Evolutionary conservation across 2,113 vertebrate species (phyloP), one percentile per base, ranked within the genome.

Genomic region (Oncorhynchus nerka): DNA sequence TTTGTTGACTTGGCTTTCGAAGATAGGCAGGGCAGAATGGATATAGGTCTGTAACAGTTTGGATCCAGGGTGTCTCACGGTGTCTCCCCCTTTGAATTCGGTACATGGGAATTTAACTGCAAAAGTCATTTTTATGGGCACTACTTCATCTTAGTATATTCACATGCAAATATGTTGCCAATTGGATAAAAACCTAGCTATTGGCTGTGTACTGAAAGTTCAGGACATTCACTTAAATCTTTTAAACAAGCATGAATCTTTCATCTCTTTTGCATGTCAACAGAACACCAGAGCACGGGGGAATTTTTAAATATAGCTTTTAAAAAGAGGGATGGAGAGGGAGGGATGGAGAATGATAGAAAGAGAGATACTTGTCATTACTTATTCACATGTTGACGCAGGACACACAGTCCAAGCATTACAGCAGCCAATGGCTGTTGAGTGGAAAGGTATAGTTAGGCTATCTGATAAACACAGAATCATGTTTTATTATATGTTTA

Each of bases 211-310:
- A 85, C 80, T 24, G 74, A 88, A 86, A 34, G 88, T 92, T 91
- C 87, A 91, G 88, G 90, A 92, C 90, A 91, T 92, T 79, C 88
- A 75, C 88, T 91, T 93, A 70, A 91, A 93, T 93, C 84, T 94
- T 94, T 93, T 75, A 93, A 89, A 86, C 76, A 80, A 77, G 24
- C 83, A 93, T 94, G 79, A 88, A 94, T 92, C 57, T 93, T 93
- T 93, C 75, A 93, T 92, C 68, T 81, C 78, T 83, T 88, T 76
- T 85, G 85, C 83, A 86, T 78, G 75, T 90, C 90, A 90, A 87
- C 87, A 90, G 87, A 86, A 91, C 90, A 55, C 51, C 51, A 55
- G 39, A 45, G 12, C 51, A 83, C 80, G 6, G 87, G 78, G 81
- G 84, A 85, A 88, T 91, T 90, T 87, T 88, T 86, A 91, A 88